A percentile compares a stretch with the other conserved stretches of the same genome.
Conservation (phyloP, 2,113 vertebrate genomes). For the Ploceus nigricollis region DNA sequence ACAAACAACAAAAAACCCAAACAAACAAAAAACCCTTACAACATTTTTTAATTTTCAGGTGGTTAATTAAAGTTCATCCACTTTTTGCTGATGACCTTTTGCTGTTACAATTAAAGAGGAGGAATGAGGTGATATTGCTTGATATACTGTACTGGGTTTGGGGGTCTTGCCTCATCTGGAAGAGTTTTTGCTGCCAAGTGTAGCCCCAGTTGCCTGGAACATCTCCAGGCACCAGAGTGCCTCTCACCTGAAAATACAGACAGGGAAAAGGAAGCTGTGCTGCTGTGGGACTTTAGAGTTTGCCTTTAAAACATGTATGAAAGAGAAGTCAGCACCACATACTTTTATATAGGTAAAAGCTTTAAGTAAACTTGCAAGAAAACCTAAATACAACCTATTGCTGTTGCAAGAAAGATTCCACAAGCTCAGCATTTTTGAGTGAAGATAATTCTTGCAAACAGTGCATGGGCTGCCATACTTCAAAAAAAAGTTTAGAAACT, state of each 20-base stretch:
- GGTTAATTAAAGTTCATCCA: background rate
- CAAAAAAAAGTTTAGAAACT: background rate
- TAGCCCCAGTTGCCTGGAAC: background rate
- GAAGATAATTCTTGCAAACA: background rate
- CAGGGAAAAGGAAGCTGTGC: background rate
- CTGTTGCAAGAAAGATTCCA: background rate
- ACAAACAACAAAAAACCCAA: background rate
- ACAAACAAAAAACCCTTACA: fast-evolving
- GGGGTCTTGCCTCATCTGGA: fast-evolving
- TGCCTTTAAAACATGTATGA: fast-evolving
- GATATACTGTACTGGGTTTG: background rate
- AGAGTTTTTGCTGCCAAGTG: background rate
- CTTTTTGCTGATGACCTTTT: background rate
- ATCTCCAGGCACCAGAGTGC: background rate
- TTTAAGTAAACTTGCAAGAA: background rate
- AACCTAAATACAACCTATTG: background rate
- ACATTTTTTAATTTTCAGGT: background rate
- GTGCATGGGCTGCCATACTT: fast-evolving
- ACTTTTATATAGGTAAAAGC: background rate
- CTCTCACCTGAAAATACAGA: background rate
- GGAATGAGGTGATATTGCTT: background rate
- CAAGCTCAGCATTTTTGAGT: background rate
- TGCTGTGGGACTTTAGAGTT: background rate
- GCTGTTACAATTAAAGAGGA: background rate
- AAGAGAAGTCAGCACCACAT: background rate